Evolutionary conservation across 2,888 invertebrate species (phyloP), one percentile per base, ranked within the genome.

Genomic region (Eurytoma adleriae): DNA sequence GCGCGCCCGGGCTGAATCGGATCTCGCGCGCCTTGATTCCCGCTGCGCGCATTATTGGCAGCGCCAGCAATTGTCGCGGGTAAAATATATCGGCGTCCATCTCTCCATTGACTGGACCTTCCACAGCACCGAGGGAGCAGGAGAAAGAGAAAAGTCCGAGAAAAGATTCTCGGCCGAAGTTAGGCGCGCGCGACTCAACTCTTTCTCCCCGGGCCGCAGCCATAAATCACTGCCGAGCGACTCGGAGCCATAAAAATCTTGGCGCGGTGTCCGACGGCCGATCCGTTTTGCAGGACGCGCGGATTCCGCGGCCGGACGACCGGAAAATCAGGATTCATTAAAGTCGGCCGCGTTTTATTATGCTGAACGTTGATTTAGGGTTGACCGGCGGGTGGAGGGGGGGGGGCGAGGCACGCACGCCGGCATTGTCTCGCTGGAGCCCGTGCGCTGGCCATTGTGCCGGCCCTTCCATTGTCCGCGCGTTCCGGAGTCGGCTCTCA

Each of bases 351-450:
- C 83, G 61, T 89, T 89, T 89, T 89, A 89, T 89, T 87, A 89
- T 88, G 85, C 86, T 86, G 86, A 87, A 87, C 87, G 88, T 89
- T 89, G 89, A 89, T 89, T 89, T 88, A 89, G 89, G 87, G 86
- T 86, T 27, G 27, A 62, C 16, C 62, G 16, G 24, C 85, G 83
- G 84, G 83, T 62, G 85, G 52, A 85, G 85, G 83, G 83, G 81
- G 84, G 80, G 84, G 86, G 85, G 85, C 83, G 64, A 52, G 62
- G 62, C 7, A 54, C 14, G 54, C 24, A 24, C 10, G 57, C 83
- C 84, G 86, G 86, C 85, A 89, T 89, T 89, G 89, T 89, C 87
- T 88, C 86, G 87, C 80, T 14, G 54, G 54, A 54, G 10, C 52
- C 86, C 85, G 86, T 86, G 86, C 85, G 85, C 85, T 88, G 86